Conservation (phyloP, 1,140 invertebrate species). For the Glomeris maerens region DNA sequence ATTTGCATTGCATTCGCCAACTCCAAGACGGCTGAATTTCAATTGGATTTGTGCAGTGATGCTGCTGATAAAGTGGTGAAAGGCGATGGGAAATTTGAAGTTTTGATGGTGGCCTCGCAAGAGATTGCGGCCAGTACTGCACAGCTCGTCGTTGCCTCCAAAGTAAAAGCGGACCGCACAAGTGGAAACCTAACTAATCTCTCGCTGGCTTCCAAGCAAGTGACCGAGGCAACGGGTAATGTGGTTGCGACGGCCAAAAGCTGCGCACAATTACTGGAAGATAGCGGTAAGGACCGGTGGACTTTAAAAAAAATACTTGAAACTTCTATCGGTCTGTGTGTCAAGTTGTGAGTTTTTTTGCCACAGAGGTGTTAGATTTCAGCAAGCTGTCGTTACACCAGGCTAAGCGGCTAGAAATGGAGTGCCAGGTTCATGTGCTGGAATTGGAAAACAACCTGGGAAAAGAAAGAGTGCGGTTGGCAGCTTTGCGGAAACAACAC, state of each 20-base stretch:
- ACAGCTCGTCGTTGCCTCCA: slow-evolving; percentile 88
- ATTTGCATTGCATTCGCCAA: background rate
- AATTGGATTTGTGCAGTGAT: slow-evolving; percentile 42
- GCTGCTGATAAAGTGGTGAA: slow-evolving; percentile 84
- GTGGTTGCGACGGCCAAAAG: slow-evolving; percentile 86
- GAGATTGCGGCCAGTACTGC: slow-evolving; percentile 94
- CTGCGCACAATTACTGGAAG: slow-evolving; percentile 70
- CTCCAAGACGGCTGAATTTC: background rate
- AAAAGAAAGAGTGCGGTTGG: slow-evolving; percentile 64
- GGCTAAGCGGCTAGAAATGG: slow-evolving; percentile 90
- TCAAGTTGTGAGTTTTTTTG: slow-evolving; percentile 12
- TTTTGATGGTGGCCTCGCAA: slow-evolving; percentile 88
- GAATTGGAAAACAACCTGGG: slow-evolving; percentile 82
- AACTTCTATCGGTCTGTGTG: background rate
- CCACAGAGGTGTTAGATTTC: slow-evolving; percentile 74
- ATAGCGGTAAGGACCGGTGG: slow-evolving; percentile 54
- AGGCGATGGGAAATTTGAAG: slow-evolving; percentile 76
- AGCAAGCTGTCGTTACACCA: slow-evolving; percentile 77
- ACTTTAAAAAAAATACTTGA: background rate
- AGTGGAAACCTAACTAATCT: slow-evolving; percentile 62
- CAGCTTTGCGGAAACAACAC: slow-evolving; percentile 76
- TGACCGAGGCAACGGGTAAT: slow-evolving; percentile 74
- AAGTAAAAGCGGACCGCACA: slow-evolving; percentile 72
- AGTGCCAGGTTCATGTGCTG: slow-evolving; percentile 66
- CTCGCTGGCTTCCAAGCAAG: slow-evolving; percentile 66